Conservation (phyloP, 2,113 vertebrate species). For the Apodemus sylvaticus region DNA sequence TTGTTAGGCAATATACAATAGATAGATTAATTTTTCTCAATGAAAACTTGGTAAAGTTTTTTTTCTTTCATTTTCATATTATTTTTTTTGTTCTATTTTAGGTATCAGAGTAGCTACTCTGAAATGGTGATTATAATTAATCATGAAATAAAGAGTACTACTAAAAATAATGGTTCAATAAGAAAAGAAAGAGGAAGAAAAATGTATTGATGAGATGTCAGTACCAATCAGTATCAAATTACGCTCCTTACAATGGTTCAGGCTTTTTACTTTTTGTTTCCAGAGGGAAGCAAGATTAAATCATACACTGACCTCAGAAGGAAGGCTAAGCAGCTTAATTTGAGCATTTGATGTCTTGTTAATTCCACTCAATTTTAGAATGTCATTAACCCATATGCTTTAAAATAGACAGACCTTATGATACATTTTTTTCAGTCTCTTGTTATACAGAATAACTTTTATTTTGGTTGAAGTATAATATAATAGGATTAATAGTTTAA, state of each 20-base stretch:
- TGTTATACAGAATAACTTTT: not conserved
- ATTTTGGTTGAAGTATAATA: not conserved
- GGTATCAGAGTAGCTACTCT: not conserved
- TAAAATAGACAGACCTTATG: not conserved
- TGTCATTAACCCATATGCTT: slow-evolving; percentile 17
- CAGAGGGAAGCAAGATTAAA: slow-evolving; percentile 68
- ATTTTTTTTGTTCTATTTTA: not conserved
- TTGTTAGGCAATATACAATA: not conserved
- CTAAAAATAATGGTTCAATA: slow-evolving; percentile 76
- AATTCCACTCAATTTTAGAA: slow-evolving; percentile 37
- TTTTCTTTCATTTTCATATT: not conserved
- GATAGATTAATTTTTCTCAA: not conserved
- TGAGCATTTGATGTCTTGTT: slow-evolving; percentile 42
- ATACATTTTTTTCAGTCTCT: not conserved
- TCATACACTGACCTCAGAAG: slow-evolving; percentile 55
- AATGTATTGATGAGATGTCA: slow-evolving; percentile 82
- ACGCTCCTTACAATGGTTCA: slow-evolving; percentile 74
- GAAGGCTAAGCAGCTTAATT: slow-evolving; percentile 63
- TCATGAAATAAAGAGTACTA: slow-evolving; percentile 70
- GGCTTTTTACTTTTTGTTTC: slow-evolving; percentile 74
- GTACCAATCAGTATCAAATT: slow-evolving; percentile 75
- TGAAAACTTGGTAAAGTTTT: not conserved
- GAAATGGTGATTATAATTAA: slow-evolving; percentile 73
- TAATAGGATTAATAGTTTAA: not conserved
- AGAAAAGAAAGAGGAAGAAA: slow-evolving; percentile 64